phyloP scores from a whole-genome alignment of 2,888 invertebrate genomes.

The Adelognathus sp. region DNA sequence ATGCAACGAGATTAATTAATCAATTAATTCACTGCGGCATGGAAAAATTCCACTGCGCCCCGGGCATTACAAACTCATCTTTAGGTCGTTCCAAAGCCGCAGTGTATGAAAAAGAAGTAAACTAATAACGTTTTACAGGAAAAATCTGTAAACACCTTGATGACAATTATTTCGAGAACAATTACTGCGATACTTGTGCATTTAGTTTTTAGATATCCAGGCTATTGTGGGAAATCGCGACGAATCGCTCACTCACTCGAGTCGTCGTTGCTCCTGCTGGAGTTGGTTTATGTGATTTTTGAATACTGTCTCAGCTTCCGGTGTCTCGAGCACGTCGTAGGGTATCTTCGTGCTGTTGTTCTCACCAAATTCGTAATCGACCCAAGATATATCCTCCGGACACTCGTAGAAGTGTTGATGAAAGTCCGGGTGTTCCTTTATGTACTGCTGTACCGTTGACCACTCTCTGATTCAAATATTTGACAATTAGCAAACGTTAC shows the following conservation, averaged over 20 bases:
- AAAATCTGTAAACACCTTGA: no score
- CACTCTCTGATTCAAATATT: slow-evolving; percentile 87
- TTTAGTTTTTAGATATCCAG: no score
- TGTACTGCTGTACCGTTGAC: slow-evolving; percentile 92
- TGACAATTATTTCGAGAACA: no score
- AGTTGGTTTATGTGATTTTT: slow-evolving; percentile 95
- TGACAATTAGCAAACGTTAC: slow-evolving; percentile 19
- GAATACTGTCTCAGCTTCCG: slow-evolving; percentile 96
- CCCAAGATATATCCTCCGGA: slow-evolving; percentile 90
- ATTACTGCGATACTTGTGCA: no score
- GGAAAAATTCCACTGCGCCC: no score
- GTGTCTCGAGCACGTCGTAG: slow-evolving; percentile 94
- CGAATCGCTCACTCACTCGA: slow-evolving; percentile 88
- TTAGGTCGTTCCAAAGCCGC: no score
- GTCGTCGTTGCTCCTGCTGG: slow-evolving; percentile 94
- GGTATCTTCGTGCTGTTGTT: slow-evolving; percentile 92
- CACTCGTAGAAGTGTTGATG: slow-evolving; percentile 95
- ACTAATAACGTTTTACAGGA: no score
- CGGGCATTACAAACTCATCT: no score
- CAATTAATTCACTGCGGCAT: no score
- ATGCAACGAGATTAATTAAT: no score
- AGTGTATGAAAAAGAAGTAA: no score
- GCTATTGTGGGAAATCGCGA: no score
- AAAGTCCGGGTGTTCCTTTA: slow-evolving; percentile 96
- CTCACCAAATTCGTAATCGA: slow-evolving; percentile 87